These are phyloP conservation scores for Candidula unifasciata DNA, from an alignment of 2,888 invertebrate species.

Conservation along the genomic window DNA sequence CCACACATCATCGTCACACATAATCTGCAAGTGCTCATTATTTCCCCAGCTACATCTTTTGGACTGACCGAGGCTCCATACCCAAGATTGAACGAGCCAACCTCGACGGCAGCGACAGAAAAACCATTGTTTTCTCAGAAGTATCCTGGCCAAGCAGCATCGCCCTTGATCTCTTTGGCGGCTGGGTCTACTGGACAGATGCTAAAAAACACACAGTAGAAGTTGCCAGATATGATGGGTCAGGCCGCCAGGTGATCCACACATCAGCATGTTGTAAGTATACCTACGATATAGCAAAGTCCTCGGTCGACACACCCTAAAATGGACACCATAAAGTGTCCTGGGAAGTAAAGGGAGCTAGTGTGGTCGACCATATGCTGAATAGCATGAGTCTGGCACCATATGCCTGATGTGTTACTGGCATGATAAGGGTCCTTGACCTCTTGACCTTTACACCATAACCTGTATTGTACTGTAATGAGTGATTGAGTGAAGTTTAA, in stretches of 20 bases:
- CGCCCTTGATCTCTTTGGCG: constrained; percentile 86
- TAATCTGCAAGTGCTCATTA: neutral
- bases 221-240: constrained; percentile 63
- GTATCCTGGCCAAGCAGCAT: constrained; percentile 85
- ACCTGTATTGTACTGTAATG: no score
- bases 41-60: constrained; percentile 83
- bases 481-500: no score
- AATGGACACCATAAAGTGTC: no score
- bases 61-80: constrained; percentile 83
- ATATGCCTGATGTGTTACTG: no score
- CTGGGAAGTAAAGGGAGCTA: no score
- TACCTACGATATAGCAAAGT: no score
- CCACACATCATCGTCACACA: no score
- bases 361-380: no score
- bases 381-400: no score
- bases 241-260: constrained; percentile 61
- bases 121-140: constrained; percentile 59
- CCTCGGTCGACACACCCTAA: no score
- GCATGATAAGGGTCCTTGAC: no score
- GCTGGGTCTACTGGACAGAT: constrained; percentile 90
- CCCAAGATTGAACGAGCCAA: constrained; percentile 68
- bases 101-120: constrained; percentile 65
- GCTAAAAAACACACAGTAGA: constrained; percentile 80
- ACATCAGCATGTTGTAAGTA: constrained; percentile 26
- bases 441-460: no score